Percentiles rank a stretch among this genome's conserved stretches.
These are phyloP conservation scores for Achroia grisella DNA, from an alignment of 1,140 invertebrate species.

Conservation along the genomic window DNA sequence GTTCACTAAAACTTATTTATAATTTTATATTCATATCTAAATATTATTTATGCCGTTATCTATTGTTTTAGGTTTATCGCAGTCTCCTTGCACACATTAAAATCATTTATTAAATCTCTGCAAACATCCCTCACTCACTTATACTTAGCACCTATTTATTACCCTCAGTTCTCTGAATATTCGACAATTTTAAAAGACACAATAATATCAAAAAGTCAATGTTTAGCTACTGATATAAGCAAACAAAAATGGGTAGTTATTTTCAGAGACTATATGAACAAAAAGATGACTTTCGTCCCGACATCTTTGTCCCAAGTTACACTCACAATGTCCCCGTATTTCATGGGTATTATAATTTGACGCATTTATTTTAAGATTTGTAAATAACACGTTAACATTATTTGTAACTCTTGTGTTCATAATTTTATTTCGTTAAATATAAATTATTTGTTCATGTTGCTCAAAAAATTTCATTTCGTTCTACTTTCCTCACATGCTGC, in stretches of 20 bases:
- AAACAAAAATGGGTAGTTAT: slow-evolving; percentile 43
- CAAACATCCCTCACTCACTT: slow-evolving; percentile 38
- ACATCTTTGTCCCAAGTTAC: slow-evolving; percentile 61
- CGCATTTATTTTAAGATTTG: not conserved
- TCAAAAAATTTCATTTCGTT: slow-evolving; percentile 40
- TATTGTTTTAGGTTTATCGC: slow-evolving; percentile 69
- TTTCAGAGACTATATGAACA: slow-evolving; percentile 60
- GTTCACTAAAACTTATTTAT: slow-evolving; percentile 1
- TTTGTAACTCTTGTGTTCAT: not conserved
- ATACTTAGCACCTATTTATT: slow-evolving; percentile 31
- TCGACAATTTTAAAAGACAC: slow-evolving; percentile 7
- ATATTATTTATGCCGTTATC: no score
- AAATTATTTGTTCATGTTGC: not conserved
- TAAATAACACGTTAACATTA: not conserved
- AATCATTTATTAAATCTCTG: slow-evolving; percentile 36
- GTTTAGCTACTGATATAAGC: slow-evolving; percentile 21
- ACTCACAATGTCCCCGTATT: slow-evolving; percentile 51
- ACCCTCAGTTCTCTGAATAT: slow-evolving; percentile 29
- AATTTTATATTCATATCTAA: slow-evolving; percentile 17
- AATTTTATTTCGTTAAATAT: not conserved
- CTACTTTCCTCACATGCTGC: slow-evolving; percentile 68
- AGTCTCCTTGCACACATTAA: slow-evolving; percentile 49
- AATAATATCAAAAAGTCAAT: slow-evolving; percentile 21
- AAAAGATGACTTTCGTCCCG: slow-evolving; percentile 59
- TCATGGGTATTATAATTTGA: slow-evolving; percentile 55